Evolutionary conservation across 1,140 invertebrate species (phyloP), one percentile per base, ranked within the genome.

Genomic region (Leguminivora glycinivorella): DNA sequence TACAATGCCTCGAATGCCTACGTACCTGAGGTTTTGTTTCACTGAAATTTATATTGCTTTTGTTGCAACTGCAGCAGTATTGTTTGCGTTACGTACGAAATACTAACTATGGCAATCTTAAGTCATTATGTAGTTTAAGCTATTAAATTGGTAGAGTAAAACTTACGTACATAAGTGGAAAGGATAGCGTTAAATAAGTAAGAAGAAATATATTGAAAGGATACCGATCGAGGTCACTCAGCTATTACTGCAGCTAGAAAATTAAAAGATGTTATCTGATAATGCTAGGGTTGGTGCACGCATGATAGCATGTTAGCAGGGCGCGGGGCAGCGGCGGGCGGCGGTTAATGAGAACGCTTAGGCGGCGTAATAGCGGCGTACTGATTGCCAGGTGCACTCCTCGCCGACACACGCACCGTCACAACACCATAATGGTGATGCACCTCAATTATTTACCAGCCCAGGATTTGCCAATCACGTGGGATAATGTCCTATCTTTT

Each of bases 261-360:
- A 75, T 80, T 76, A 76, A 75, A 75, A 74, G 72, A 76, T 75
- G 29, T 56, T 72, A 80, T 78, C 75, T 73, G 63, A 74, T 75
- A 77, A 56, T 43, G 43, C 73, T 72, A 73, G 17, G 43, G 63
- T 68, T 24, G 10, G 34, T 60, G 56, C 60, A 56, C 63, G 47
- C 70, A 26, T 70, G 72, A 56, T 75, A 69, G 68, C 43, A 74
- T 34, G 70, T 43, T 72, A 10, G 60, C 56, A 56, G 70, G 24
- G 52, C 63, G 66, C 43, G 56, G 56, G 17, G 72, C 22, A 56
- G 56, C 26, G 69, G 56, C 47, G 43, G 26, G 71, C 66, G 25
- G 70, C 68, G 68, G 72, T 75, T 81, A 85, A 83, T 82, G 79
- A 81, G 80, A 80, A 74, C 81, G 80, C 77, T 84, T 85, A 81